A percentile compares a stretch with the other conserved stretches of the same genome.
These are phyloP conservation scores for Armadillidium nasatum DNA, from an alignment of 1,140 invertebrate genomes.

Conservation along the genomic window DNA sequence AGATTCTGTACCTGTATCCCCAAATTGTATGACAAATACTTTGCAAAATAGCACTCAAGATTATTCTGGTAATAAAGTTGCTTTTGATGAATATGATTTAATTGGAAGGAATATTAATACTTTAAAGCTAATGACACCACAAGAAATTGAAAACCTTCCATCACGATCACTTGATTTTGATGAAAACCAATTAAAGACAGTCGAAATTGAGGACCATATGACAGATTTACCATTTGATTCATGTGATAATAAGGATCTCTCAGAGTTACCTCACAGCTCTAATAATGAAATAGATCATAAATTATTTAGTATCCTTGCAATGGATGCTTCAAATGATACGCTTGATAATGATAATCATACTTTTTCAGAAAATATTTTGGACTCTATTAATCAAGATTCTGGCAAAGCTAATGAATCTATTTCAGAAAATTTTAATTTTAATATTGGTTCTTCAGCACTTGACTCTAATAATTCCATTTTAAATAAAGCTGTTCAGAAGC, in stretches of 20 bases:
- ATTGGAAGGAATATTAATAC: conserved; percentile 38
- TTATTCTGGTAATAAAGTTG: conserved; percentile 12
- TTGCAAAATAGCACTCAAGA: conserved; percentile 10
- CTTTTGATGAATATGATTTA: conserved; percentile 32
- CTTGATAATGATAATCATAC: conserved; percentile 31
- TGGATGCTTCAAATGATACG: conserved; percentile 40
- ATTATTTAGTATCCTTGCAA: conserved; percentile 35
- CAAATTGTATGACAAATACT: conserved; percentile 18
- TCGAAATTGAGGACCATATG: conserved; percentile 30
- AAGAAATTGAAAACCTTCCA: conserved; percentile 38
- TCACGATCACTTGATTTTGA: conserved; percentile 36
- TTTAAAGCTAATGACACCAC: conserved; percentile 37
- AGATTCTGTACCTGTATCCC: neutral
- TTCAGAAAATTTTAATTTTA: neutral
- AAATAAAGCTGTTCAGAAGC: neutral
- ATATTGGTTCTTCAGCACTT: neutral
- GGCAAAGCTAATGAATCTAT: conserved; percentile 12
- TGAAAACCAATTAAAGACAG: conserved; percentile 32
- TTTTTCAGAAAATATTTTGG: conserved; percentile 35
- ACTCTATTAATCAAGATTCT: conserved; percentile 29
- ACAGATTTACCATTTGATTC: conserved; percentile 29
- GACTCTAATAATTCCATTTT: neutral
- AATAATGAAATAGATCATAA: conserved; percentile 38
- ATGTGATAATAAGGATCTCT: conserved; percentile 22
- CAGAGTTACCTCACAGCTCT: conserved; percentile 29